Base-by-base conservation (phyloP, 2,113 vertebrate species). In the Psophia crepitans region DNA sequence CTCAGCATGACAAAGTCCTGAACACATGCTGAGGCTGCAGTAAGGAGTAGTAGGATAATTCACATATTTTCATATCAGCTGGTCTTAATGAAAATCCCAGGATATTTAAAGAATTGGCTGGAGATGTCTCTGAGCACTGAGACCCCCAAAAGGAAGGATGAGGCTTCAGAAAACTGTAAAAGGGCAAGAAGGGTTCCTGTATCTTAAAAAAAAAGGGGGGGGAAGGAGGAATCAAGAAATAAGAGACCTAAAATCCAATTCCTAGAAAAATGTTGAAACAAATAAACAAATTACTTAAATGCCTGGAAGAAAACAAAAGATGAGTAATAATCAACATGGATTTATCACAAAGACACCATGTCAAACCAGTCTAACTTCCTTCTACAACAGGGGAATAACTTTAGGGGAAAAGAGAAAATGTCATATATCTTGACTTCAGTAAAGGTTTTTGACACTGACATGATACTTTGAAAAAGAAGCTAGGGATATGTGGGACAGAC, bases 401-500 rank as follows among this genome's bases (percentile, higher is more conserved):
- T 81, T 80, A 84, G 69, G 58, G 57, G 17, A 11, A 94, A 94
- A 93, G 17, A 86, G 41, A 89, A 84, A 96, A 71, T 63, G 39
- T 65, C 51, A 66, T 43, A 14, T 41, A 57, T 85, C 53, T 88
- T 85, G 53, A 77, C 66, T 95, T 90, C 63, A 65, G 71, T 66
- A 74, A 74, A 81, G n/a, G 27, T 28, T 97, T 94, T 90, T 90
- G 76, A 78, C 76, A 74, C 16, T 86, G 80, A 87, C 35, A n/a
- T 18, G 64, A 73, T 86, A 49, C 68, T 92, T 81, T 56, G 35
- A 58, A 89, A 96, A 89, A 87, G 85, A 85, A 89, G 51, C 65
- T 43, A 87, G 84, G 80, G 76, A 92, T 78, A 84, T 35, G 28
- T 33, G 46, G 69, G 46, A 35, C 73, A 75, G 68, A 61, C 49